A percentile compares a stretch with the other conserved stretches of the same genome.
These are phyloP conservation scores for Knipowitschia caucasica DNA, from an alignment of 2,797 vertebrate species.

Conservation along the genomic window DNA sequence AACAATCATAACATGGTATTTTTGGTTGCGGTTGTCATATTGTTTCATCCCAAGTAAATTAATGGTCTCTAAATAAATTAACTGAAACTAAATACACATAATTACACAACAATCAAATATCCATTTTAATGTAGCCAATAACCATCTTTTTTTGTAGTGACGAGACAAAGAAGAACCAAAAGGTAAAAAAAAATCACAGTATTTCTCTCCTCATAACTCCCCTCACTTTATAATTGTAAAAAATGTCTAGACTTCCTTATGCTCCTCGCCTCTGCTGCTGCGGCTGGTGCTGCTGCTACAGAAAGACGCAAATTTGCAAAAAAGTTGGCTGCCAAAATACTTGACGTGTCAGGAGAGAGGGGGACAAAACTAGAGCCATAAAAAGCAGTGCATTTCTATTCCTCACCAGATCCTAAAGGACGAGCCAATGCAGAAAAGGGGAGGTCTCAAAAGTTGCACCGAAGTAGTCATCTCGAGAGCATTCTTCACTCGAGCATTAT, in stretches of 20 bases:
- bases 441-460: slow-evolving; percentile 58
- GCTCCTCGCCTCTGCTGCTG: slow-evolving; percentile 39
- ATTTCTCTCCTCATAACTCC: slow-evolving; percentile 37
- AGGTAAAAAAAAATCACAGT: slow-evolving; percentile 10
- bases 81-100: too few species aligned
- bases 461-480: slow-evolving; percentile 67
- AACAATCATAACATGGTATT: too few species aligned
- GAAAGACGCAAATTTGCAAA: slow-evolving; percentile 46
- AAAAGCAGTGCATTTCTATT: slow-evolving; percentile 56
- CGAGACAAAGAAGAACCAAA: slow-evolving; percentile 13
- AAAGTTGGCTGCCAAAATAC: slow-evolving; percentile 64
- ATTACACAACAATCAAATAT: too few species aligned
- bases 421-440: slow-evolving; percentile 27
- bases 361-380: slow-evolving; percentile 70
- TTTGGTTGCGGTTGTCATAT: too few species aligned
- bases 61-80: too few species aligned
- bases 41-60: too few species aligned
- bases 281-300: slow-evolving; percentile 5
- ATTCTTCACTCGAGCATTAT: slow-evolving; percentile 46
- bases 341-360: slow-evolving; percentile 74
- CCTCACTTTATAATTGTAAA: slow-evolving; percentile 69
- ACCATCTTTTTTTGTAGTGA: too few species aligned
- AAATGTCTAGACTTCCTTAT: slow-evolving; percentile 67
- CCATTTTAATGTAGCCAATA: too few species aligned
- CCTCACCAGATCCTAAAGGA: slow-evolving; percentile 22